Evolutionary conservation across 2,888 invertebrate genomes (phyloP).

Genomic region (Ernsta delagoae): DNA sequence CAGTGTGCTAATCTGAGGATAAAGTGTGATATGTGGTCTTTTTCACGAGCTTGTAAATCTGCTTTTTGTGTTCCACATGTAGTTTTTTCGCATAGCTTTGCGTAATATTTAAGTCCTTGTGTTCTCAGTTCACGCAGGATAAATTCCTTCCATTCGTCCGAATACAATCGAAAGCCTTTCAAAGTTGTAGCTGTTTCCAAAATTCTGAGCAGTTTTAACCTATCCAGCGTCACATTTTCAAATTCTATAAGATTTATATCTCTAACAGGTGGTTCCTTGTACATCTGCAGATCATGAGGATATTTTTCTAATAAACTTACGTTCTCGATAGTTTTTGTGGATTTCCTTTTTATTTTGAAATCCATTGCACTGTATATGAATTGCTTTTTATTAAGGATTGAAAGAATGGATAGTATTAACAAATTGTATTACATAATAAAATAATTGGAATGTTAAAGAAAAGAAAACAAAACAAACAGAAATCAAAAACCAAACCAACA

Average conservation of each 20-base stretch:
- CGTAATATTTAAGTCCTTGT: conserved; percentile 87
- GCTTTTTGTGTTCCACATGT: conserved; percentile 83
- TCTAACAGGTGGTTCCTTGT: conserved; percentile 89
- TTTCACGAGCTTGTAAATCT: conserved; percentile 87
- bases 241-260: conserved; percentile 93
- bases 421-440: no score
- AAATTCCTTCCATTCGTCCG: conserved; percentile 88
- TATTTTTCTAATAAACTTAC: conserved; percentile 84
- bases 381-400: no score
- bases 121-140: conserved; percentile 87
- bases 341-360: conserved; percentile 75
- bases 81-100: conserved; percentile 85
- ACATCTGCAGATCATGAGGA: conserved; percentile 92
- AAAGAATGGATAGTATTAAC: no score
- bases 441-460: no score
- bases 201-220: conserved; percentile 90
- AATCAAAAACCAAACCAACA: no score
- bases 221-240: conserved; percentile 93
- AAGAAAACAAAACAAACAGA: no score
- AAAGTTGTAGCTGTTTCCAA: conserved; percentile 89
- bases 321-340: conserved; percentile 59
- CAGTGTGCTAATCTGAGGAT: conserved; percentile 96
- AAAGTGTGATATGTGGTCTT: conserved; percentile 97
- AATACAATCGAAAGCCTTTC: conserved; percentile 85
- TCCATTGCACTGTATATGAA: conserved; percentile 59